phyloP scores from a whole-genome alignment of 2,888 invertebrate species.

The Leucania comma region DNA sequence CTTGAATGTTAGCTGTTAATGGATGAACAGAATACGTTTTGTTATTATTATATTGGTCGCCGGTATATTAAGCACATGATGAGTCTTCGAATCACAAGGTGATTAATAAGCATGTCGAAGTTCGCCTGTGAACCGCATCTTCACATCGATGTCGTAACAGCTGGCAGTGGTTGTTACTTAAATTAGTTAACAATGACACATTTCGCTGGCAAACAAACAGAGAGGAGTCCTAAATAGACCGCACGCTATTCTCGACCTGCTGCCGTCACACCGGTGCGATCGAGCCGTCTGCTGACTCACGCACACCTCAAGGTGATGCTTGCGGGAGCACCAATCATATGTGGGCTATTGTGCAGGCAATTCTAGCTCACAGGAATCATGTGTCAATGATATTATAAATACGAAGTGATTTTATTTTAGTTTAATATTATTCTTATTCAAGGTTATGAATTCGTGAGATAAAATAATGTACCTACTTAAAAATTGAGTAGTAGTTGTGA shows the following conservation, averaged over 20 bases:
- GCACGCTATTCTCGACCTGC: conserved; percentile 87
- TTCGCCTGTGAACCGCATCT: conserved; percentile 73
- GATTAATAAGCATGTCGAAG: conserved; percentile 75
- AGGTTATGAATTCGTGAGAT: conserved; percentile 6
- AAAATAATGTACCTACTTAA: not conserved
- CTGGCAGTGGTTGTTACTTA: conserved; percentile 89
- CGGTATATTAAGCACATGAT: conserved; percentile 22
- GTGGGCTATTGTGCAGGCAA: conserved; percentile 57
- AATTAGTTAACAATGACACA: conserved; percentile 91
- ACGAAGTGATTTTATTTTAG: conserved; percentile 23
- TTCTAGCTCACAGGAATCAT: conserved; percentile 56
- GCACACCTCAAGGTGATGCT: conserved; percentile 87
- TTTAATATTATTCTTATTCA: conserved; percentile 30
- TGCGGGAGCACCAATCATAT: conserved; percentile 65
- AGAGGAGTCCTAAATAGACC: conserved; percentile 89
- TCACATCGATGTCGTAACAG: conserved; percentile 82
- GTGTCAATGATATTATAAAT: conserved; percentile 44
- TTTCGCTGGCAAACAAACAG: conserved; percentile 90
- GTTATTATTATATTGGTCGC: conserved; percentile 11
- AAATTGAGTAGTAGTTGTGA: conserved; percentile 12
- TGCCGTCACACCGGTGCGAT: conserved; percentile 87
- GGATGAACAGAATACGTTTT: conserved; percentile 14
- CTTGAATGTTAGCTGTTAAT: conserved; percentile 58
- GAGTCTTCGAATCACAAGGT: conserved; percentile 45
- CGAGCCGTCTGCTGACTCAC: conserved; percentile 88